Percentiles rank a stretch among this genome's conserved stretches.
phyloP scores from a whole-genome alignment of 2,113 vertebrate species.

The Abramis brama region DNA sequence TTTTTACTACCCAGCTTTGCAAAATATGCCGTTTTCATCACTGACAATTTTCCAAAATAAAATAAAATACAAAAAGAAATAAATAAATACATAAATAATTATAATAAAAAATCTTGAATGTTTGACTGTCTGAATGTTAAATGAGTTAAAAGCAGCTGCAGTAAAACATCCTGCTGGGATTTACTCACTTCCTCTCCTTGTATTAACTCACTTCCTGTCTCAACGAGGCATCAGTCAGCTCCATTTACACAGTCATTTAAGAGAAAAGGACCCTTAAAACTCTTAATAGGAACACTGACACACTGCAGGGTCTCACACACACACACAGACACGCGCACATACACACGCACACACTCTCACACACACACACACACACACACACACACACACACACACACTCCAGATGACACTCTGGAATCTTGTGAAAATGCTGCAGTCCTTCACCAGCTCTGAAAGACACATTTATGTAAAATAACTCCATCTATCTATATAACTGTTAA shows the following conservation, averaged over 20 bases:
- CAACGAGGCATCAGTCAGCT: slow-evolving; percentile 49
- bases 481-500: background rate
- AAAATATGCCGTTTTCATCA: too few species aligned
- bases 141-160: slow-evolving; percentile 43
- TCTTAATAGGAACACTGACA: slow-evolving; percentile 22
- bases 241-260: slow-evolving; percentile 59
- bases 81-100: slow-evolving; percentile 56
- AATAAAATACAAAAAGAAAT: background rate
- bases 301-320: background rate
- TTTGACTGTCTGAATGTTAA: slow-evolving; percentile 43
- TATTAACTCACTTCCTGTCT: slow-evolving; percentile 34
- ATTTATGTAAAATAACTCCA: background rate
- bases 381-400: background rate
- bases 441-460: background rate
- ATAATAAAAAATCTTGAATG: slow-evolving; percentile 63
- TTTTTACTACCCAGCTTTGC: background rate
- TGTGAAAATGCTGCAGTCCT: background rate
- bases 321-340: background rate
- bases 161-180: slow-evolving; percentile 60
- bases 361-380: background rate
- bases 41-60: background rate
- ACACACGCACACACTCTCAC: slow-evolving; percentile 14
- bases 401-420: background rate
- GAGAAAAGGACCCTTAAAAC: slow-evolving; percentile 53
- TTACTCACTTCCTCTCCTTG: slow-evolving; percentile 58